phyloP scores from a whole-genome alignment of 2,888 invertebrate species.

The Stenurella melanura region DNA sequence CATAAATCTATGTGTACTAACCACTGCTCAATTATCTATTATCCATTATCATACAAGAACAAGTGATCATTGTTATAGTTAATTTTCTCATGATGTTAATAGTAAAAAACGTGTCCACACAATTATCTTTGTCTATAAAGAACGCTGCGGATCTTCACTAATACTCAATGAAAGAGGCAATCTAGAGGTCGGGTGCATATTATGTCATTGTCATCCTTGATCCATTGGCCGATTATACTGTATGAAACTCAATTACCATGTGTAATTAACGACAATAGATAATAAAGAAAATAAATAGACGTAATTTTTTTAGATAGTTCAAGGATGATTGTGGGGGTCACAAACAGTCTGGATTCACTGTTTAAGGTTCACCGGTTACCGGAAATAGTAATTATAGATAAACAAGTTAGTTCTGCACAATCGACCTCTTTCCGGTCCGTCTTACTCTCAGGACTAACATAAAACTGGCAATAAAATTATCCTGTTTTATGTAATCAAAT shows the following conservation, averaged over 20 bases:
- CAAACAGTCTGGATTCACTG: conserved; percentile 51
- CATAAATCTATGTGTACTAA: too few relatives aligned
- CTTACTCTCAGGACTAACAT: conserved; percentile 33
- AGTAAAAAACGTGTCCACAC: neutral
- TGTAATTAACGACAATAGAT: conserved; percentile 12
- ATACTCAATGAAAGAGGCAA: neutral
- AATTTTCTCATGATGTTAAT: neutral
- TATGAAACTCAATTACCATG: conserved; percentile 5
- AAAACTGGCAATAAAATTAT: conserved; percentile 31
- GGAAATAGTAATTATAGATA: conserved; percentile 58
- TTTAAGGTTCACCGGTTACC: conserved; percentile 57
- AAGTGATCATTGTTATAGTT: too few relatives aligned
- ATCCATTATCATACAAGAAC: too few relatives aligned
- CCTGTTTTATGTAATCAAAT: conserved; percentile 39
- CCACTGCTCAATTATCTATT: too few relatives aligned
- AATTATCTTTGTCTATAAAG: neutral
- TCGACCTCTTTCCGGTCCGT: conserved; percentile 49
- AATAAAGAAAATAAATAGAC: conserved; percentile 17
- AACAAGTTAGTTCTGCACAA: conserved; percentile 55
- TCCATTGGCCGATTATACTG: neutral
- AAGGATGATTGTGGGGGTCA: conserved; percentile 45
- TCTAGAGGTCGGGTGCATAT: neutral
- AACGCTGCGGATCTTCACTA: neutral
- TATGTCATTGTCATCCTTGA: neutral
- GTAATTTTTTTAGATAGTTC: conserved; percentile 32